A percentile compares a stretch with the other conserved stretches of the same genome.
These are phyloP conservation scores for Zaprionus vittiger DNA, from an alignment of 1,140 invertebrate species.

Conservation along the genomic window DNA sequence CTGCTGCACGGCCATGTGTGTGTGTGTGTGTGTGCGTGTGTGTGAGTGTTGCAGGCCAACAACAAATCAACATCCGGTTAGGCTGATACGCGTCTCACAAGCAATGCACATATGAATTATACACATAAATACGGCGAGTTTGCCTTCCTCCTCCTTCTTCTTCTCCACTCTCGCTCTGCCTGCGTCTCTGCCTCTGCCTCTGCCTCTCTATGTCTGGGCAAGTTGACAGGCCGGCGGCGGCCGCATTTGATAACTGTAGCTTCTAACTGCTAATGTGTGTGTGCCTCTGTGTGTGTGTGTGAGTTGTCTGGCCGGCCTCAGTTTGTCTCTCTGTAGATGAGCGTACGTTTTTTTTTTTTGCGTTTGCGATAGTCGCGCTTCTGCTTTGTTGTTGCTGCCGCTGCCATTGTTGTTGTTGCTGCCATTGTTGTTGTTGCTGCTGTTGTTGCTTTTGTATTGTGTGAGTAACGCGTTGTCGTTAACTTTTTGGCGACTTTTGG, in stretches of 20 bases:
- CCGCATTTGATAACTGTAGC: conserved; percentile 68
- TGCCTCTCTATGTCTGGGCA: conserved; percentile 29
- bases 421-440: neutral
- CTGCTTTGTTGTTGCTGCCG: conserved; percentile 37
- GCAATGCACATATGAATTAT: conserved; percentile 57
- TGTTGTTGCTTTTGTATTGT: conserved; percentile 39
- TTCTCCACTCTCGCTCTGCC: neutral
- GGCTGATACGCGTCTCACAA: conserved; percentile 30
- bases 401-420: conserved; percentile 23
- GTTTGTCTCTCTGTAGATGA: conserved; percentile 44
- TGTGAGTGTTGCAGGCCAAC: conserved; percentile 27
- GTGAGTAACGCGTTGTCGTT: conserved; percentile 63
- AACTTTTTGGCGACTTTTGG: conserved; percentile 37
- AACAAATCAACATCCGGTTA: conserved; percentile 58
- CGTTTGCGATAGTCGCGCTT: conserved; percentile 56
- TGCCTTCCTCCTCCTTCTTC: neutral
- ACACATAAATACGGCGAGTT: conserved; percentile 25
- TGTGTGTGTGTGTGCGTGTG: neutral
- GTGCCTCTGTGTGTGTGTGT: conserved; percentile 43
- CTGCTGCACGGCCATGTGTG: conserved; percentile 3
- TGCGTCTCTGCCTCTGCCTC: conserved; percentile 2
- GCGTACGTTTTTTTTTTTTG: conserved; percentile 23
- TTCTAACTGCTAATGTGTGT: conserved; percentile 50
- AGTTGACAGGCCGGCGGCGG: conserved; percentile 53
- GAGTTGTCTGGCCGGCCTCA: conserved; percentile 70